Evolutionary conservation across 2,888 invertebrate genomes (phyloP).

Genomic region (Chironomus riparius): DNA sequence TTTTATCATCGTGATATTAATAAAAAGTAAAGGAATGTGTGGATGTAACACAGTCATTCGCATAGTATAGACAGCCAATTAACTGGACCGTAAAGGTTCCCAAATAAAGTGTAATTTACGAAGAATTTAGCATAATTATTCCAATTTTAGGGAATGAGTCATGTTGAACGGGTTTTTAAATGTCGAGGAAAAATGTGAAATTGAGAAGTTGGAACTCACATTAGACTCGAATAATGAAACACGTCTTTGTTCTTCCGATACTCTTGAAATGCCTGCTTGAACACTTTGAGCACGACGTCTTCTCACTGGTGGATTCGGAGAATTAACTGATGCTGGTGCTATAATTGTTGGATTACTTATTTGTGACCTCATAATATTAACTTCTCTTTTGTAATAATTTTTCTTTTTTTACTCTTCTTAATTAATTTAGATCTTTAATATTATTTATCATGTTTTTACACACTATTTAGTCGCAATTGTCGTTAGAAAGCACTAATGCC

Average conservation of each 20-base stretch:
- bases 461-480: background rate
- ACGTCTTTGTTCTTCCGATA: background rate
- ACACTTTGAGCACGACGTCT: slow-evolving; percentile 19
- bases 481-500: background rate
- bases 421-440: background rate
- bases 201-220: slow-evolving; percentile 8
- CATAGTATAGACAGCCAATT: background rate
- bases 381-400: background rate
- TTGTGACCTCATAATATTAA: slow-evolving; percentile 17
- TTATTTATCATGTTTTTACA: background rate
- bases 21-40: too few relatives aligned
- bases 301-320: slow-evolving; percentile 6
- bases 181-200: background rate
- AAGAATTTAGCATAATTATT: background rate
- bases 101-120: background rate
- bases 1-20: too few relatives aligned
- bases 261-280: background rate
- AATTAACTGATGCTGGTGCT: background rate
- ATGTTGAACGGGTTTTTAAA: background rate
- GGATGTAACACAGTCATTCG: too few relatives aligned
- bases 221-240: slow-evolving; percentile 21
- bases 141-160: background rate
- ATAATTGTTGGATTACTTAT: slow-evolving; percentile 12
- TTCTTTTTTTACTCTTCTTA: background rate
- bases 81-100: background rate